Evolutionary conservation across 2,888 invertebrate genomes (phyloP).

Genomic region (Agrotis exclamationis): DNA sequence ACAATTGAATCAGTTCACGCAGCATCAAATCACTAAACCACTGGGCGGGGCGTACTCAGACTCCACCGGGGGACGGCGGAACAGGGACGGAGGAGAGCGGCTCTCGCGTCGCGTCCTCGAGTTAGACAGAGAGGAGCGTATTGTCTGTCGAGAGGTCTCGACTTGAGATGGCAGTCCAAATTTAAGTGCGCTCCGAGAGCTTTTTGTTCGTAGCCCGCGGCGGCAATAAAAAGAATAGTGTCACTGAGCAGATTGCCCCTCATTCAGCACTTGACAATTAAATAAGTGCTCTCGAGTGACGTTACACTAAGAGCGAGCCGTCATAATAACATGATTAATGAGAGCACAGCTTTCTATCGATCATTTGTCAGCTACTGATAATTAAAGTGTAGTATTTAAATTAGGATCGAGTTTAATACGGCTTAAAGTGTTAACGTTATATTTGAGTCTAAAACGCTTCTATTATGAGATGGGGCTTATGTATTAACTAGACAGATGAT

Average conservation of each 20-base stretch:
- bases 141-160: slow-evolving; percentile 76
- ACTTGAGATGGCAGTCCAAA: slow-evolving; percentile 85
- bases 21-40: slow-evolving; percentile 92
- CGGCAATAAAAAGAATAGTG: slow-evolving; percentile 88
- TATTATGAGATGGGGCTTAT: slow-evolving; percentile 44
- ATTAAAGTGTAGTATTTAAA: slow-evolving; percentile 83
- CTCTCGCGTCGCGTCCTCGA: slow-evolving; percentile 65
- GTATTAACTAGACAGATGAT: slow-evolving; percentile 52
- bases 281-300: slow-evolving; percentile 88
- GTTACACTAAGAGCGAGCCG: slow-evolving; percentile 82
- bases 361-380: slow-evolving; percentile 89
- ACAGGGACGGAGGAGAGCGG: slow-evolving; percentile 83
- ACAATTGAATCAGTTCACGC: slow-evolving; percentile 92
- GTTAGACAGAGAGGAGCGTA: slow-evolving; percentile 83
- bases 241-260: slow-evolving; percentile 90
- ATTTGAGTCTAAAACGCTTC: slow-evolving; percentile 44
- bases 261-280: slow-evolving; percentile 90
- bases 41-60: slow-evolving; percentile 90
- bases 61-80: slow-evolving; percentile 87
- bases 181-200: slow-evolving; percentile 86
- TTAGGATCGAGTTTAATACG: slow-evolving; percentile 74
- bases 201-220: slow-evolving; percentile 87
- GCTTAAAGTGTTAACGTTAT: slow-evolving; percentile 68
- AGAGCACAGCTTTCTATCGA: slow-evolving; percentile 84
- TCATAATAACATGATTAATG: slow-evolving; percentile 89